phyloP scores from a whole-genome alignment of 2,797 vertebrate genomes.

The Anolis apletophallus region DNA sequence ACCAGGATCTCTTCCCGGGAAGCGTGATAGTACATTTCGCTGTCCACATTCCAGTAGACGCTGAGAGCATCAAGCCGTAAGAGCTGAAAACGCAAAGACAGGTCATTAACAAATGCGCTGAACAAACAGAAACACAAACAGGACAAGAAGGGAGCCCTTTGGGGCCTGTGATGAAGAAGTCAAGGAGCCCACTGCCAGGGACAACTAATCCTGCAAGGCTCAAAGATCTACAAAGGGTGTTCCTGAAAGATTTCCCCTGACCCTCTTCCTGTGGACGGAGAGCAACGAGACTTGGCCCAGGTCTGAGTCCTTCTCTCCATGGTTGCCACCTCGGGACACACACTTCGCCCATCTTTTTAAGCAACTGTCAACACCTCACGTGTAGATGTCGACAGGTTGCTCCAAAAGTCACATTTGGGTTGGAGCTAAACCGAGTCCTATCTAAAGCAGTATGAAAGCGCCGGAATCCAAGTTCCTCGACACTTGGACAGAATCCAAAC shows the following conservation, averaged over 20 bases:
- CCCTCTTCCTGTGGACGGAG: too few species aligned
- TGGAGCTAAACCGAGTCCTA: background rate
- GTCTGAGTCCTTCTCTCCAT: too few species aligned
- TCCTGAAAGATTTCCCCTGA: too few species aligned
- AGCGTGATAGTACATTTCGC: conserved; percentile 83
- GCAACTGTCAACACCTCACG: too few species aligned
- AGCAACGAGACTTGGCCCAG: too few species aligned
- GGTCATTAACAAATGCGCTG: background rate
- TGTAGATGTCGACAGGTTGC: too few species aligned
- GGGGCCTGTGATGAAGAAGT: too few species aligned
- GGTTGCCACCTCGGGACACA: too few species aligned
- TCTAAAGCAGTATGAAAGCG: background rate
- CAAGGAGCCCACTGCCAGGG: background rate
- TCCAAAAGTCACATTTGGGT: too few species aligned
- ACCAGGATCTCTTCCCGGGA: conserved; percentile 90
- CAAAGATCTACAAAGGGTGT: too few species aligned
- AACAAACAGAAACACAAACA: background rate
- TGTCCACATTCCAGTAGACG: conserved; percentile 92
- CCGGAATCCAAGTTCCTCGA: background rate
- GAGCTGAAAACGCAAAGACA: conserved; percentile 77
- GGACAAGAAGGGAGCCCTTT: too few species aligned
- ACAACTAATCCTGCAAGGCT: background rate
- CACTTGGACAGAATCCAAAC: background rate
- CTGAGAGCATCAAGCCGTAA: conserved; percentile 91
- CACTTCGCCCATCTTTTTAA: too few species aligned